Evolutionary conservation across 1,140 invertebrate genomes (phyloP).

Genomic region (Hyles vespertilio): DNA sequence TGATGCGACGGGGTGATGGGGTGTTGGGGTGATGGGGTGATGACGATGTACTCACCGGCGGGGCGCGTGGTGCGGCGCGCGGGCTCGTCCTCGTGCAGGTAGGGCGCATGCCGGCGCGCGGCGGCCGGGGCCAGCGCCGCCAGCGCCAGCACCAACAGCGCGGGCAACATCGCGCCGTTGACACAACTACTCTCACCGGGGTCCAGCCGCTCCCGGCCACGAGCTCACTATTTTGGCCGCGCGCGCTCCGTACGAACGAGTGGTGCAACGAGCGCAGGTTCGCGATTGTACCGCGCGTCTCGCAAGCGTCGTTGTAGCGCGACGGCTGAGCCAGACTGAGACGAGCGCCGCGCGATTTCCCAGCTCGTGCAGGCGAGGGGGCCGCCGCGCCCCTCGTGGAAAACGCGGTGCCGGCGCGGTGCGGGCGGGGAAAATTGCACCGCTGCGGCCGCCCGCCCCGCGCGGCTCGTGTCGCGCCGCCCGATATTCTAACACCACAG

Average conservation of each 20-base stretch:
- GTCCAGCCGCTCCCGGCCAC: constrained; percentile 44
- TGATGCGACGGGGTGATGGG: no score
- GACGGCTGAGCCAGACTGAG: constrained; percentile 64
- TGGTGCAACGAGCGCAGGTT: constrained; percentile 37
- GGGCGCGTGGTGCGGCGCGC: constrained; percentile 60
- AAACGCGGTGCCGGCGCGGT: constrained; percentile 50
- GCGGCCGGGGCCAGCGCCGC: constrained; percentile 42
- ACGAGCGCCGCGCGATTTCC: constrained; percentile 61
- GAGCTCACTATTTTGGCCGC: constrained; percentile 67
- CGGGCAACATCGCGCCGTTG: constrained; percentile 48
- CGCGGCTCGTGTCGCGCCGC: constrained; percentile 26
- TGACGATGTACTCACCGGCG: constrained; percentile 49
- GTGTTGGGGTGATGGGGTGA: background rate
- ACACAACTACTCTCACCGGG: constrained; percentile 40
- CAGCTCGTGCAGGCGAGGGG: constrained; percentile 51
- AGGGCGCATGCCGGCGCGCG: constrained; percentile 59
- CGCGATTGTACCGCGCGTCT: constrained; percentile 46
- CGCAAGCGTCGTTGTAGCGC: constrained; percentile 52
- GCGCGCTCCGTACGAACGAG: constrained; percentile 36
- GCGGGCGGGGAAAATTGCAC: constrained; percentile 66
- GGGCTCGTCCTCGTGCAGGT: constrained; percentile 64
- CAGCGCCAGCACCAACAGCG: constrained; percentile 52
- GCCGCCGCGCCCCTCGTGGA: constrained; percentile 57
- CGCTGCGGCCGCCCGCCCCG: constrained; percentile 49
- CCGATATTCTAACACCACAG: constrained; percentile 9